Evolutionary conservation across 2,888 invertebrate genomes (phyloP).

Genomic region (Leptopterna dolabrata): DNA sequence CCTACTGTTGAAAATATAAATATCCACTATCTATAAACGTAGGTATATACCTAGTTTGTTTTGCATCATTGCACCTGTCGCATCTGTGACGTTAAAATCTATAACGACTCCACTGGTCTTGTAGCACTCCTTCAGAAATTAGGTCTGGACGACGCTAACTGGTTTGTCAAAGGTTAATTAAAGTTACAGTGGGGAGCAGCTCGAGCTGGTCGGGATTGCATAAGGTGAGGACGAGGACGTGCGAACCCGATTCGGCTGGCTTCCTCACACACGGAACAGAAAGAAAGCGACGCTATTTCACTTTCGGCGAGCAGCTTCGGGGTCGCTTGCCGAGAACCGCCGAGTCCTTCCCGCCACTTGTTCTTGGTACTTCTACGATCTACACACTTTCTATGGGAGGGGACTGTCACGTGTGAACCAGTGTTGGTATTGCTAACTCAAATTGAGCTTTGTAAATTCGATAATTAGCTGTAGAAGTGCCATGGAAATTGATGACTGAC

Average conservation of each 20-base stretch:
- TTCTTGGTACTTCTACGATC: not conserved
- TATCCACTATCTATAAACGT: no score
- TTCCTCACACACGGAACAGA: constrained; percentile 51
- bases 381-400: constrained; percentile 8
- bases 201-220: constrained; percentile 13
- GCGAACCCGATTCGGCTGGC: constrained; percentile 48
- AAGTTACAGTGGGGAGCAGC: not conserved
- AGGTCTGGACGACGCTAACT: not conserved
- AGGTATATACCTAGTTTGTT: no score
- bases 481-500: no score
- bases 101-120: not conserved
- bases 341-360: not conserved
- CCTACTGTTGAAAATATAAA: no score
- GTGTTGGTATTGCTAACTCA: not conserved
- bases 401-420: not conserved
- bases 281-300: constrained; percentile 49
- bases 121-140: not conserved
- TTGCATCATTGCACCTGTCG: no score
- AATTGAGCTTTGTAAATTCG: no score
- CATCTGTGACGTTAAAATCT: no score
- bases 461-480: no score
- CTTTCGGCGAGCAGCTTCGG: constrained; percentile 19
- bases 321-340: not conserved
- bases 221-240: constrained; percentile 29
- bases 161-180: constrained; percentile 34